Conservation (phyloP, 2,113 vertebrate genomes). For the Ptychochromis oligacanthus region DNA sequence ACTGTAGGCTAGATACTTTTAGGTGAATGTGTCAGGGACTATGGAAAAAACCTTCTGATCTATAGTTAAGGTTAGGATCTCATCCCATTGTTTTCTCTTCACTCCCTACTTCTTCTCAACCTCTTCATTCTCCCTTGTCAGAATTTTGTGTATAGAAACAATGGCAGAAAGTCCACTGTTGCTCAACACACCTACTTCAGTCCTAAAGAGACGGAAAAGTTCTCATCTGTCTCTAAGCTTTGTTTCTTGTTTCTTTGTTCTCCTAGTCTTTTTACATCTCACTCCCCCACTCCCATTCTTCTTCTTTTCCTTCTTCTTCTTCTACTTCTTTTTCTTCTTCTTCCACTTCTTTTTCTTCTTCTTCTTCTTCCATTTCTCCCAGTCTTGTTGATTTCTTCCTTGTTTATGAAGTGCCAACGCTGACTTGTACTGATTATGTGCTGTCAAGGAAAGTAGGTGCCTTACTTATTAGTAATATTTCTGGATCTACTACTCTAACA, state of each 20-base stretch:
- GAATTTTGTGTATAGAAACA: slow-evolving; percentile 3
- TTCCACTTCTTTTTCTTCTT: background rate
- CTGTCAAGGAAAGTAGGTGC: slow-evolving; percentile 23
- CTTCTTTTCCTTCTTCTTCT: too few species aligned
- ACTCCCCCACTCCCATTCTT: background rate
- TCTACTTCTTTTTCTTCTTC: too few species aligned
- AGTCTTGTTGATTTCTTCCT: background rate
- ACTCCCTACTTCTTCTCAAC: background rate
- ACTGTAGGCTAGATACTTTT: too few species aligned
- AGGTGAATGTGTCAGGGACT: too few species aligned
- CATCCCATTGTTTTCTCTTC: background rate
- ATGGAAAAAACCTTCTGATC: too few species aligned
- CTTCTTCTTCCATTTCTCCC: background rate
- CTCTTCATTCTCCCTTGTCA: background rate
- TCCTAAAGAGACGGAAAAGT: slow-evolving; percentile 6
- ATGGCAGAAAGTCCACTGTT: background rate
- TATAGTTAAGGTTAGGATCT: too few species aligned
- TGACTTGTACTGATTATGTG: slow-evolving; percentile 3
- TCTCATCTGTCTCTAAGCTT: slow-evolving; percentile 10
- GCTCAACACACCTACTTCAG: background rate
- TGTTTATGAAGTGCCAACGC: slow-evolving; percentile 20
- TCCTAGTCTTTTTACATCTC: slow-evolving; percentile 16
- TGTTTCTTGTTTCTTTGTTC: slow-evolving; percentile 35
- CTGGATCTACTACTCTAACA: slow-evolving; percentile 27
- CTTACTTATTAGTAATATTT: slow-evolving; percentile 9